Evolutionary conservation across 2,888 invertebrate species (phyloP).

Genomic region (Rotaria sp.): DNA sequence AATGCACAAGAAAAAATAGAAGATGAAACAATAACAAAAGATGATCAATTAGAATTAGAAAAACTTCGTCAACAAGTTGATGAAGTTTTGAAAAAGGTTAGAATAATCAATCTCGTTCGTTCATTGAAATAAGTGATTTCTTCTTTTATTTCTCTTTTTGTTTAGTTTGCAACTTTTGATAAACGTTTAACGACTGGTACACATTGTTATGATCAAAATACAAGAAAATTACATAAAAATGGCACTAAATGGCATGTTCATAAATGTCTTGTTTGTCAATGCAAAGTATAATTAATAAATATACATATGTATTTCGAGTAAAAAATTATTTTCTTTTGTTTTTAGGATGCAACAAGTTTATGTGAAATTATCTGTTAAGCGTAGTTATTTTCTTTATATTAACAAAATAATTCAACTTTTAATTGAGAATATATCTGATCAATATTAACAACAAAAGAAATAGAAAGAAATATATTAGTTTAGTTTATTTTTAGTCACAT

Average conservation of each 20-base stretch:
- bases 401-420: too few species aligned
- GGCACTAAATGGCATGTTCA: slow-evolving; percentile 22
- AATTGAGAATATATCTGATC: too few species aligned
- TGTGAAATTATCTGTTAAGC: neutral
- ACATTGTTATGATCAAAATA: slow-evolving; percentile 25
- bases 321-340: too few species aligned
- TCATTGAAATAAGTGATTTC: too few species aligned
- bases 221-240: slow-evolving; percentile 7
- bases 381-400: neutral
- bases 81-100: neutral
- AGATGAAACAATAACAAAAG: neutral
- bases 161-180: neutral
- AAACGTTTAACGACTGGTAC: slow-evolving; percentile 25
- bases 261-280: slow-evolving; percentile 19
- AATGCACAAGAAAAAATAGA: neutral
- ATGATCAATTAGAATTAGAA: neutral
- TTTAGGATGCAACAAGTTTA: slow-evolving; percentile 16
- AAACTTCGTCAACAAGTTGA: neutral
- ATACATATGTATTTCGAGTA: neutral
- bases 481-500: too few species aligned
- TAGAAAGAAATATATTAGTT: too few species aligned
- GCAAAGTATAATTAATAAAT: neutral
- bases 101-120: neutral
- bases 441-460: too few species aligned
- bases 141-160: neutral